Evolutionary conservation across 1,140 invertebrate species (phyloP).

Genomic region (Phymorhynchus buccinoides): DNA sequence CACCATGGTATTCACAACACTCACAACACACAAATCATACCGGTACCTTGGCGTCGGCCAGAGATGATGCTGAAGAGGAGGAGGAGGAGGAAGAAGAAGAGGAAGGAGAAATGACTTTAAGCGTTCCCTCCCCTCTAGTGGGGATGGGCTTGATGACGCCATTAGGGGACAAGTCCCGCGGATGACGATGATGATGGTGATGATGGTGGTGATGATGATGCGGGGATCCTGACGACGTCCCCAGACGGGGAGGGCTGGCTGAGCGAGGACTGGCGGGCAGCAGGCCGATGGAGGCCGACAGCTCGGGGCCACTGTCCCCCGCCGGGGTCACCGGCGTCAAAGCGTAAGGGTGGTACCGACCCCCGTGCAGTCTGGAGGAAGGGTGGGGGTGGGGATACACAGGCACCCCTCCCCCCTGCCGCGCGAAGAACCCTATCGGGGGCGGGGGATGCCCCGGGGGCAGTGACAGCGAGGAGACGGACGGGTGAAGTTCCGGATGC

Average conservation of each 20-base stretch:
- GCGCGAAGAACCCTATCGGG: conserved; percentile 17
- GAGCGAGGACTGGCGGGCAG: conserved; percentile 40
- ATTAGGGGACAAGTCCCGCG: background rate
- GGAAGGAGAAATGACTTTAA: conserved; percentile 32
- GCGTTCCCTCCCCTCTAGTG: conserved; percentile 28
- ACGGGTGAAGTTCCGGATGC: background rate
- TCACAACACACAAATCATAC: conserved; percentile 5
- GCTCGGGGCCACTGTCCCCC: background rate
- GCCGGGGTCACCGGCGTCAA: conserved; percentile 43
- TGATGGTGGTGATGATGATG: background rate
- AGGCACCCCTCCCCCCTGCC: conserved; percentile 1
- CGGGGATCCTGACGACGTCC: conserved; percentile 6
- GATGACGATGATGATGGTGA: background rate
- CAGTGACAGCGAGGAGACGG: conserved; percentile 36
- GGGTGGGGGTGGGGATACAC: conserved; percentile 30
- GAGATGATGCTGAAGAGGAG: background rate
- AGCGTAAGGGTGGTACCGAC: conserved; percentile 45
- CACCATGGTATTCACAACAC: conserved; percentile 1
- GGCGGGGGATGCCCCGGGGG: background rate
- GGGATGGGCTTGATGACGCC: conserved; percentile 42
- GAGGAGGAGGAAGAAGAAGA: background rate
- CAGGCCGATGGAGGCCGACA: conserved; percentile 25
- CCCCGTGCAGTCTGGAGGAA: conserved; percentile 9
- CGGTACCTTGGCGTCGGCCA: conserved; percentile 29
- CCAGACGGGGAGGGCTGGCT: conserved; percentile 32